phyloP scores from a whole-genome alignment of 1,140 invertebrate genomes.

The Diorhabda sublineata region DNA sequence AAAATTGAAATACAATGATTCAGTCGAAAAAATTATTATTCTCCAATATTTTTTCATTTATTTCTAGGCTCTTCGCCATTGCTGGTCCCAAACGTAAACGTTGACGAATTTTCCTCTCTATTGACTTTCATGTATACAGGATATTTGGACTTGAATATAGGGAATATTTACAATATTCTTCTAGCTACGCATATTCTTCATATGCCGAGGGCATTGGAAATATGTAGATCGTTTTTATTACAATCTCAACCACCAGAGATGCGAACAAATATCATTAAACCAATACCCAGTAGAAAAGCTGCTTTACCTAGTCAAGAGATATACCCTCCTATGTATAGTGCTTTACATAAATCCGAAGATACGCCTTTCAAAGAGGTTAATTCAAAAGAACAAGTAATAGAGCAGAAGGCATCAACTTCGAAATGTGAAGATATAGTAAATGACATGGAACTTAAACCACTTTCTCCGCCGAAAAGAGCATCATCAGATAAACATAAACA shows the following conservation, averaged over 20 bases:
- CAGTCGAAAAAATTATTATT: too few relatives aligned
- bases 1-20: too few relatives aligned
- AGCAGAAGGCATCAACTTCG: slow-evolving; percentile 45
- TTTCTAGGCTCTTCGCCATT: slow-evolving; percentile 43
- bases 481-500: slow-evolving; percentile 20
- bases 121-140: slow-evolving; percentile 76
- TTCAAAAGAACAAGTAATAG: slow-evolving; percentile 4
- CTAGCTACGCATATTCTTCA: slow-evolving; percentile 70
- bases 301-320: slow-evolving; percentile 35
- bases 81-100: slow-evolving; percentile 55
- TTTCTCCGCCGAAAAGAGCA: slow-evolving; percentile 25
- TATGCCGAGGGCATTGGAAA: slow-evolving; percentile 68
- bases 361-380: slow-evolving; percentile 37
- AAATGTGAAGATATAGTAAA: slow-evolving; percentile 38
- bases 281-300: slow-evolving; percentile 48
- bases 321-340: slow-evolving; percentile 24
- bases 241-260: slow-evolving; percentile 35
- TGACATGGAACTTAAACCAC: slow-evolving; percentile 45
- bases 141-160: slow-evolving; percentile 62
- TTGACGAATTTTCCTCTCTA: slow-evolving; percentile 67
- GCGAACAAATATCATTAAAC: slow-evolving; percentile 46
- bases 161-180: slow-evolving; percentile 70
- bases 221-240: slow-evolving; percentile 56
- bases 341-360: slow-evolving; percentile 34
- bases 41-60: background rate